Percentiles rank a stretch among this genome's conserved stretches.
Conservation (phyloP, 2,113 vertebrate genomes). For the Psilopsiagon aymara region DNA sequence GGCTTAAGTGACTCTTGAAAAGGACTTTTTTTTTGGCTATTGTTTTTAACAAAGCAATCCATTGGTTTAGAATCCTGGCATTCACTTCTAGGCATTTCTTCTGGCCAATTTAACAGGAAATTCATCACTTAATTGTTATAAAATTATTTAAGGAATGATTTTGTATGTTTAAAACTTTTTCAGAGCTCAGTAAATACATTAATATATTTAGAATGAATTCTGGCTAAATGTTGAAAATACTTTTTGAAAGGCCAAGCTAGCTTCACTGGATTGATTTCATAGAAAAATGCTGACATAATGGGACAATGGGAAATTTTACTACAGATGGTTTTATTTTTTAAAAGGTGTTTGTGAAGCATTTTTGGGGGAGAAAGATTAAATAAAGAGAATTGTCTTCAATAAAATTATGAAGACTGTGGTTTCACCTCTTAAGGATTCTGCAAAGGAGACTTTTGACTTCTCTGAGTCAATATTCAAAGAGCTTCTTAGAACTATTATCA, state of each 20-base stretch:
- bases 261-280: background rate
- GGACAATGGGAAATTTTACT: background rate
- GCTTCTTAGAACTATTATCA: background rate
- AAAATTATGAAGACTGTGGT: background rate
- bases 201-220: background rate
- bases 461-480: background rate
- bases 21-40: background rate
- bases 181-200: background rate
- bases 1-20: background rate
- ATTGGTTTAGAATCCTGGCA: background rate
- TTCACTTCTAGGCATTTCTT: background rate
- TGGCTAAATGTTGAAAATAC: background rate
- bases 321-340: background rate
- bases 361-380: background rate
- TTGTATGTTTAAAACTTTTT: background rate
- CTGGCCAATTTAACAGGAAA: background rate
- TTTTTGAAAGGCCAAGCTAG: background rate
- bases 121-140: background rate
- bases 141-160: background rate
- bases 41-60: background rate
- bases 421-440: rapidly evolving
- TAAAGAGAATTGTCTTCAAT: background rate
- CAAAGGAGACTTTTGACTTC: background rate
- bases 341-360: background rate
- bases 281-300: background rate